Conservation (phyloP, 2,888 invertebrate genomes). For the Zaprionus obscuricornis region DNA sequence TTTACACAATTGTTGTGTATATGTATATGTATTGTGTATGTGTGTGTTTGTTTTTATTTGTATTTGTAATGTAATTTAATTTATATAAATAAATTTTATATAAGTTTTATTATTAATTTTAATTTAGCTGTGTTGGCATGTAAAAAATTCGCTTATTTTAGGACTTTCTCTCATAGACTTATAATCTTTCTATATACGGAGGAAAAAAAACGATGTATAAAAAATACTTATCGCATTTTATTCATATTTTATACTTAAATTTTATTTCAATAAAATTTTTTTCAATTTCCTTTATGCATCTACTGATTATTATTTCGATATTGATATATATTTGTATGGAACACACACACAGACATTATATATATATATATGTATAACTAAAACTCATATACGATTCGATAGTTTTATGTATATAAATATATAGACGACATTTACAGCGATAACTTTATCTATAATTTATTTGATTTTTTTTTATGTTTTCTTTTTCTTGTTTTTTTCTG, state of each 20-base stretch:
- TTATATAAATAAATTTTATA: conserved; percentile 67
- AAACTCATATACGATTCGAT: conserved; percentile 36
- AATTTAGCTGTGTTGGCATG: conserved; percentile 59
- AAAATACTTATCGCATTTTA: conserved; percentile 74
- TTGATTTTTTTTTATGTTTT: conserved; percentile 7
- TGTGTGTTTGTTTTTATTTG: conserved; percentile 10
- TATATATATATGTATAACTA: conserved; percentile 40
- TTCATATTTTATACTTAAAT: too few species aligned
- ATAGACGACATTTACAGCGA: conserved; percentile 45
- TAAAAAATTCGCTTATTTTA: conserved; percentile 62
- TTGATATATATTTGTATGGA: conserved; percentile 35
- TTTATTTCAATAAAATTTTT: conserved; percentile 59
- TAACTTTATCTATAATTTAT: conserved; percentile 34
- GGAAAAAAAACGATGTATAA: conserved; percentile 70
- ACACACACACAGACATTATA: conserved; percentile 31
- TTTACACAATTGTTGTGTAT: conserved; percentile 65
- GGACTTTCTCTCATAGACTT: conserved; percentile 37
- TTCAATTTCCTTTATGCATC: conserved; percentile 14
- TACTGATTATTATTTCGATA: conserved; percentile 8
- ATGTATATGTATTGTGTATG: conserved; percentile 38
- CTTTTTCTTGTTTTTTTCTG: conserved; percentile 9
- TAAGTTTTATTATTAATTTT: conserved; percentile 26
- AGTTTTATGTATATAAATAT: conserved; percentile 37
- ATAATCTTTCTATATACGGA: too few species aligned
- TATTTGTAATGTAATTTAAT: conserved; percentile 37